A percentile compares a stretch with the other conserved stretches of the same genome.
These are phyloP conservation scores for Drosophila parthenogenetica DNA, from an alignment of 2,888 invertebrate species.

Conservation along the genomic window DNA sequence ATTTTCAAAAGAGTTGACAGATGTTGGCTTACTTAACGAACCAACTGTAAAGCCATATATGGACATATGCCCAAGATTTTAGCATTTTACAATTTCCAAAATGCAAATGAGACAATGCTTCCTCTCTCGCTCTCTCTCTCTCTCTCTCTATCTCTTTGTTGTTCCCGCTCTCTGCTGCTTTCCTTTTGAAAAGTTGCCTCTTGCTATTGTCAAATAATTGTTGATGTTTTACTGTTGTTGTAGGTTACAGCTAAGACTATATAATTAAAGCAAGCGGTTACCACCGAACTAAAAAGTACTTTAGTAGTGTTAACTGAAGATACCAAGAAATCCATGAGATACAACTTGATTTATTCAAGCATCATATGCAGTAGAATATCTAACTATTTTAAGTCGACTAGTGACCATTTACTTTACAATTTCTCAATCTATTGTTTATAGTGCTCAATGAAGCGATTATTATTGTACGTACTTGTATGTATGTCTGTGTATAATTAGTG, in stretches of 20 bases:
- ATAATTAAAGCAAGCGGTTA: conserved; percentile 57
- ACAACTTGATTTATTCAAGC: neutral
- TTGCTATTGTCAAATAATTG: conserved; percentile 11
- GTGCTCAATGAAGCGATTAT: conserved; percentile 3
- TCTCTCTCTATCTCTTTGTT: neutral
- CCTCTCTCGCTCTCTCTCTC: neutral
- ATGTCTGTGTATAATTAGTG: neutral
- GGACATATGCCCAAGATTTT: conserved; percentile 14
- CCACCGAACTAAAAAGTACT: conserved; percentile 68
- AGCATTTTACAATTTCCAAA: conserved; percentile 4
- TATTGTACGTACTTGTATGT: neutral
- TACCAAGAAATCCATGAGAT: conserved; percentile 15
- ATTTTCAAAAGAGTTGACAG: conserved; percentile 21
- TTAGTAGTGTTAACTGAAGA: conserved; percentile 54
- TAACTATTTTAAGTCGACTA: conserved; percentile 2
- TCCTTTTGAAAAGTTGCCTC: neutral
- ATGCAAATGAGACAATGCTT: conserved; percentile 32
- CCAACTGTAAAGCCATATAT: neutral
- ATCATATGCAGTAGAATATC: too few relatives aligned
- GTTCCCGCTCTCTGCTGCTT: neutral
- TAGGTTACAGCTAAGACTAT: conserved; percentile 57
- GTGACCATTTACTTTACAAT: conserved; percentile 13
- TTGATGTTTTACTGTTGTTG: conserved; percentile 40
- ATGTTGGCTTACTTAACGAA: conserved; percentile 15
- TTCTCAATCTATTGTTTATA: neutral